Percentiles rank a stretch among this genome's conserved stretches.
These are phyloP conservation scores for Mercenaria mercenaria DNA, from an alignment of 1,140 invertebrate genomes.

Conservation along the genomic window DNA sequence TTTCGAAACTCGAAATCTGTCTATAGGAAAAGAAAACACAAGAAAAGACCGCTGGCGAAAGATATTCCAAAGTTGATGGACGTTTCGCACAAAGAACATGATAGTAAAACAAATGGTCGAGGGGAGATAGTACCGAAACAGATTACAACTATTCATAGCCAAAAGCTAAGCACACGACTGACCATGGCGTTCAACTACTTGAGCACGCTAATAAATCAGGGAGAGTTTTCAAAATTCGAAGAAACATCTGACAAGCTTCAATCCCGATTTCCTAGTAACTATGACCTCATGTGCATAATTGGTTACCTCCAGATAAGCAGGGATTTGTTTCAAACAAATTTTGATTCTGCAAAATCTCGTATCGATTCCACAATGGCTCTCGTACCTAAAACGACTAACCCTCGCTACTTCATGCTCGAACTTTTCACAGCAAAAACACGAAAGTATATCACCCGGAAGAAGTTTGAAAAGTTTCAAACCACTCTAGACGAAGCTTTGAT, in stretches of 20 bases:
- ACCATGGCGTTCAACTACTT: conserved; percentile 67
- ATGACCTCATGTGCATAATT: conserved; percentile 66
- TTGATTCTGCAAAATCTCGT: conserved; percentile 64
- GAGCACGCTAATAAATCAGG: conserved; percentile 71
- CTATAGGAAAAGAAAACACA: neutral
- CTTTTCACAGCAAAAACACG: conserved; percentile 68
- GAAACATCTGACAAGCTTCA: conserved; percentile 18
- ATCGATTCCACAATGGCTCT: conserved; percentile 56
- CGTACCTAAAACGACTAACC: conserved; percentile 66
- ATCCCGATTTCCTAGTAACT: conserved; percentile 24
- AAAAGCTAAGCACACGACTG: conserved; percentile 30
- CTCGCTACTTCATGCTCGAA: conserved; percentile 68
- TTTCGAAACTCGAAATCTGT: too few species aligned
- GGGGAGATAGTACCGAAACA: conserved; percentile 2
- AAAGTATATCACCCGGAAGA: conserved; percentile 67
- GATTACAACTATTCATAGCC: neutral
- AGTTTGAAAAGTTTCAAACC: conserved; percentile 64
- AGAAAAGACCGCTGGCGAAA: neutral
- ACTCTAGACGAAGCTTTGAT: conserved; percentile 68
- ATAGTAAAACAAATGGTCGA: neutral
- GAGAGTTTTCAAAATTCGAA: conserved; percentile 64
- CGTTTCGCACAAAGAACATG: neutral
- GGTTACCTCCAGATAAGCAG: conserved; percentile 65
- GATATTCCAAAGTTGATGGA: neutral
- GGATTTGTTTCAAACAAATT: conserved; percentile 63